These are phyloP conservation scores for Paratilapia polleni DNA, from an alignment of 2,113 vertebrate genomes.

Conservation along the genomic window DNA sequence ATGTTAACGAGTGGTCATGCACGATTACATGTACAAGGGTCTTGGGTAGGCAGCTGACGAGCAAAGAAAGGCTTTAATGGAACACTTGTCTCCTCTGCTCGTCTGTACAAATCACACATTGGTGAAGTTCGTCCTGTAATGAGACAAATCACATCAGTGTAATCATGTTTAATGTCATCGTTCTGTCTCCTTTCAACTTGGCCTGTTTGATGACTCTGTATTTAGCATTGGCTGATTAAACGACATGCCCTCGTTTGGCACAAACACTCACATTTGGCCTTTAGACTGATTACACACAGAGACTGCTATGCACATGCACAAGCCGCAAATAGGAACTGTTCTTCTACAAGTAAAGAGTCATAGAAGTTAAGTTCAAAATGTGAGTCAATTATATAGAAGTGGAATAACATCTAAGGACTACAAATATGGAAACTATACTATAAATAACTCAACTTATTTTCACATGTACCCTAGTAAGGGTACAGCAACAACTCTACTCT, in stretches of 20 bases:
- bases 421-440: background rate
- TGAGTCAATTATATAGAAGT: background rate
- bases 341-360: background rate
- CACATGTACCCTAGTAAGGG: fast-evolving
- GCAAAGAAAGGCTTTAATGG: slow-evolving; percentile 75
- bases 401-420: background rate
- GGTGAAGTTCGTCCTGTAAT: slow-evolving; percentile 67
- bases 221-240: slow-evolving; percentile 59
- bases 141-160: slow-evolving; percentile 74
- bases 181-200: slow-evolving; percentile 39
- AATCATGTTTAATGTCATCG: slow-evolving; percentile 71
- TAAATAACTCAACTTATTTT: background rate
- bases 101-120: slow-evolving; percentile 58
- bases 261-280: slow-evolving; percentile 16
- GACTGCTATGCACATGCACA: background rate
- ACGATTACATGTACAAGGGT: slow-evolving; percentile 67
- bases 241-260: slow-evolving; percentile 22
- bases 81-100: slow-evolving; percentile 62
- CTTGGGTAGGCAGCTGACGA: slow-evolving; percentile 51
- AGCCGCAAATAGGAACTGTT: background rate
- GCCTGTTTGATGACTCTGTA: slow-evolving; percentile 35
- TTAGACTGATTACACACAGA: slow-evolving; percentile 36
- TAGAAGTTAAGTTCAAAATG: background rate
- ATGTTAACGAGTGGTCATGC: slow-evolving; percentile 71
- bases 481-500: fast-evolving